A percentile compares a stretch with the other conserved stretches of the same genome.
phyloP scores from a whole-genome alignment of 2,797 vertebrate species.

The Pipistrellus pygmaeus region DNA sequence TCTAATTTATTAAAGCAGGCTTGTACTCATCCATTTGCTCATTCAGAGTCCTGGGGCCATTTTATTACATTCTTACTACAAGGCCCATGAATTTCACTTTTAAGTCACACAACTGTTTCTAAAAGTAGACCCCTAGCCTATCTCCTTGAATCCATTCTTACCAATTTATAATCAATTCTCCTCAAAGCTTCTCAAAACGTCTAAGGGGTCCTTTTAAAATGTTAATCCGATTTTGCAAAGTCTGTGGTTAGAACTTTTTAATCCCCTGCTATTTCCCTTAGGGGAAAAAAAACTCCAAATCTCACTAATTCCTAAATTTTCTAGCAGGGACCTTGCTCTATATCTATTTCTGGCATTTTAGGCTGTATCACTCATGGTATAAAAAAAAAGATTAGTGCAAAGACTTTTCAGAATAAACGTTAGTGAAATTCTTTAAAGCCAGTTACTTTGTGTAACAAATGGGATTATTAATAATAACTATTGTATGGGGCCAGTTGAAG shows the following conservation, averaged over 20 bases:
- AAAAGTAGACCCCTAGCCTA: background rate
- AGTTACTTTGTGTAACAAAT: background rate
- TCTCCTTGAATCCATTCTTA: background rate
- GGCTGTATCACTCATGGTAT: background rate
- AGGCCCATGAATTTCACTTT: background rate
- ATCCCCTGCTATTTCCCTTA: background rate
- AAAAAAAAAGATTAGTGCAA: background rate
- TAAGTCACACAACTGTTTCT: background rate
- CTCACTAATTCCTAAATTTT: background rate
- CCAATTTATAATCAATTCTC: background rate
- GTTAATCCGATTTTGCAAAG: background rate
- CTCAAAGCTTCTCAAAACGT: background rate
- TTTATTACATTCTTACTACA: background rate
- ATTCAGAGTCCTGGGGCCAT: background rate
- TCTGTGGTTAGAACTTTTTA: constrained; percentile 12
- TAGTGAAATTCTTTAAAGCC: background rate
- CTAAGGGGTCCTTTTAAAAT: background rate
- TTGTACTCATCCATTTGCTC: background rate
- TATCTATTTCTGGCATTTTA: background rate
- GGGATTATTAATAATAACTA: background rate
- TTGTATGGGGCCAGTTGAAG: background rate
- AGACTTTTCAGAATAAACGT: background rate
- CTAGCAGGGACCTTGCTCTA: background rate
- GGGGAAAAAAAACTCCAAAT: background rate
- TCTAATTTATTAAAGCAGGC: background rate